Base-by-base conservation (phyloP, 1,140 invertebrate species). In the Plutomurus gul region DNA sequence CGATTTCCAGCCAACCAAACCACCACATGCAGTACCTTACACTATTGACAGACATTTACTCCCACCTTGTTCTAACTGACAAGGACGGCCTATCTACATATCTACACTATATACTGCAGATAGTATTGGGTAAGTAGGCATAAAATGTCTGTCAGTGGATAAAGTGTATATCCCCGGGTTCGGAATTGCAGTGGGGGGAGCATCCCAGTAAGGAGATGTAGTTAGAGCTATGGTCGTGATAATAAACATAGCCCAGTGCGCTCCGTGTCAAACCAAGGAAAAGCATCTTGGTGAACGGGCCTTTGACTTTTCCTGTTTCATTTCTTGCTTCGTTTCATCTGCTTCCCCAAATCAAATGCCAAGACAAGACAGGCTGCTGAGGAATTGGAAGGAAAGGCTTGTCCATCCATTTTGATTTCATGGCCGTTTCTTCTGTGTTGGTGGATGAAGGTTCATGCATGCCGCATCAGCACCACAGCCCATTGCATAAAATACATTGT, bases 301-400 rank as follows among this genome's bases (percentile, higher is more conserved):
- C 56, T 65, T 65, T 65, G 56, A 65, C 56, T 65, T 65, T 65
- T 65, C 56, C 56, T 65, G 56, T 65, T 65, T 65, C 56, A 65
- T 65, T 65, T 65, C 56, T 65, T 65, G 56, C 56, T 33, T 65
- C 27, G 56, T 65, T 65, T 65, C 56, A 65, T 65, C 56, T 27
- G 27, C 30, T 65, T 56, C n/a, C 56, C 27, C 30, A 65, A 65
- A 65, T 65, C 56, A 65, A 65, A 65, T 33, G 56, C 56, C 56
- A 65, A 65, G 56, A 65, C 56, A 25, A 51, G 25, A 22, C 27
- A 65, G n/a, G 56, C 56, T 13, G 18, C 27, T 33, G 18, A 56
- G 56, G 27, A 65, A 5, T 65, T 33, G 10, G 27, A 7, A 65
- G 56, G 27, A 65, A 65, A 65, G 56, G 56, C 25, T 65, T 65